Percentiles rank a stretch among this genome's conserved stretches.
These are phyloP conservation scores for Hirtodrosophila duncani DNA, from an alignment of 2,888 invertebrate genomes.

Conservation along the genomic window DNA sequence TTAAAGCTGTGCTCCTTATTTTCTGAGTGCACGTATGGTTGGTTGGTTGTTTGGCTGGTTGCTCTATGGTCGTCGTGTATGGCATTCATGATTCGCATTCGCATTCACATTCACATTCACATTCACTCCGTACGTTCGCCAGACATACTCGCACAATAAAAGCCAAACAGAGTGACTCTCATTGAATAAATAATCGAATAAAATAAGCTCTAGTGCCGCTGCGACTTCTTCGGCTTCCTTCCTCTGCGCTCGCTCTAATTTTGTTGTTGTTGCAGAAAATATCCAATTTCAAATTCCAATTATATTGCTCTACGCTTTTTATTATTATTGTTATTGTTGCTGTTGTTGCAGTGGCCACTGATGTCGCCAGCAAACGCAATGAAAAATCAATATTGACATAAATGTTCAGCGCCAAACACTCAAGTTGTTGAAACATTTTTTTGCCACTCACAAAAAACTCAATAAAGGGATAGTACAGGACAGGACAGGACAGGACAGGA, in stretches of 20 bases:
- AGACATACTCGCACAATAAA: slow-evolving; percentile 58
- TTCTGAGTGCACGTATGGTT: no score
- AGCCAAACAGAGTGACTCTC: slow-evolving; percentile 63
- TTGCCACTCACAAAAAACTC: slow-evolving; percentile 26
- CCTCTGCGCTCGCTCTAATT: slow-evolving; percentile 18
- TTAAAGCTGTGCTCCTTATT: no score
- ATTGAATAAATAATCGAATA: slow-evolving; percentile 69
- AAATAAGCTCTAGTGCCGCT: slow-evolving; percentile 36
- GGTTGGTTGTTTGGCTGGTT: no score
- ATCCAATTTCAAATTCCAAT: slow-evolving; percentile 70
- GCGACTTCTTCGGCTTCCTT: slow-evolving; percentile 33
- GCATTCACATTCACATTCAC: slow-evolving; percentile 35
- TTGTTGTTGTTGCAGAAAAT: slow-evolving; percentile 53
- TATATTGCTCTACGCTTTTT: slow-evolving; percentile 65
- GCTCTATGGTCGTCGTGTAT: slow-evolving; percentile 52
- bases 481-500: no score
- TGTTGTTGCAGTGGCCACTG: slow-evolving; percentile 17
- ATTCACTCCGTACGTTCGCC: slow-evolving; percentile 27
- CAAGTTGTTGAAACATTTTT: no score
- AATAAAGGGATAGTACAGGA: no score
- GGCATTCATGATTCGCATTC: slow-evolving; percentile 50
- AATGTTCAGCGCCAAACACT: slow-evolving; percentile 42
- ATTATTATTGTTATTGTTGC: slow-evolving; percentile 54
- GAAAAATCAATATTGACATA: slow-evolving; percentile 66
- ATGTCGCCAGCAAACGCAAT: slow-evolving; percentile 43